Base-by-base conservation (phyloP, 2,113 vertebrate species). In the Caranx ignobilis region DNA sequence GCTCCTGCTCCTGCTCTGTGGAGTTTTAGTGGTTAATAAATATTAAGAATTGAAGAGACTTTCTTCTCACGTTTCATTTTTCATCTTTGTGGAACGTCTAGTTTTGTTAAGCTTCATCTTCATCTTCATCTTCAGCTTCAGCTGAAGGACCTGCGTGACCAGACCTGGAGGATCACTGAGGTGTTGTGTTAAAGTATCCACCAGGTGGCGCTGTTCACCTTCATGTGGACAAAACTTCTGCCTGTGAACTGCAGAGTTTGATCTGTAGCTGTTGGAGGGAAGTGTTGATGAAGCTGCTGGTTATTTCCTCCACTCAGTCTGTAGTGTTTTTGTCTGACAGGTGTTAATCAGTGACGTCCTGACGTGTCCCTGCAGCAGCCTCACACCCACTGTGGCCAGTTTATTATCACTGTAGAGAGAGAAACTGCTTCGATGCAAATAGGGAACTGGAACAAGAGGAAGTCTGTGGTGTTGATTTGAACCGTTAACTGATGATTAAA, bases 1-100 rank as follows among this genome's bases (percentile, higher is more conserved):
- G 26, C 26, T 26, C 26, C 26, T 26, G 26, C 26, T 26, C 71
- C 11, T 65, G 15, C 11, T 62, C 16, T 68, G 39, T 76, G 3
- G 16, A 72, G n/a, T 81, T 60, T 67, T 45, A 31, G 5, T 18
- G 47, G 81, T 67, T 63, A 90, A 84, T 89, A 88, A 84, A 88
- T 43, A 63, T 39, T 1, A 35, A 2, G 3, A 16, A 56, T 81
- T 57, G 12, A 31, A 41, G 0, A 18, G 6, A 35, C 9, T n/a
- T 55, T 43, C 12, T 56, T 56, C 5, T 66, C 18, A 45, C 35
- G 55, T 72, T 37, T 56, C 48, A 5, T 35, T 79, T 70, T 18
- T 62, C 21, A 6, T 21, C n/a, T 16, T 21, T 62, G n/a, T 50
- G 31, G 21, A 32, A 63, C 26, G 26, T 26, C 26, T 26, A 26